phyloP scores from a whole-genome alignment of 2,113 vertebrate genomes.

The Anarhynchus alexandrinus region DNA sequence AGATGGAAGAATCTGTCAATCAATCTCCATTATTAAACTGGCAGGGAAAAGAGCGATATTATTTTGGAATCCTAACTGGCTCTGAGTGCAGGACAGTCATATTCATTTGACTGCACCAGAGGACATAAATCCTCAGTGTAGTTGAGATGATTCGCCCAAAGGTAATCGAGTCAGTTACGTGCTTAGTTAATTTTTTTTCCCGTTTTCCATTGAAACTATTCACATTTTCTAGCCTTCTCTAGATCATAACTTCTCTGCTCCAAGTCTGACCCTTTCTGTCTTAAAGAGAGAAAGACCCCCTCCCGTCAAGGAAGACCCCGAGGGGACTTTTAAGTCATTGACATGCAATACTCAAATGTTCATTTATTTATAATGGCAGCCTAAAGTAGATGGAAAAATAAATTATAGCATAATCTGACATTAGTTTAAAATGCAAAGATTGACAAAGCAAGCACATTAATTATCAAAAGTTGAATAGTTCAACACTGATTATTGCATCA shows the following conservation, averaged over 20 bases:
- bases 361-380: background rate
- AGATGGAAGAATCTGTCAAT: background rate
- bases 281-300: background rate
- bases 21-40: background rate
- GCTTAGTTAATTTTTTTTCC: background rate
- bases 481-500: background rate
- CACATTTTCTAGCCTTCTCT: background rate
- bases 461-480: conserved; percentile 14
- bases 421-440: background rate
- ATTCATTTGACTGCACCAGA: background rate
- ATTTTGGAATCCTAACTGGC: background rate
- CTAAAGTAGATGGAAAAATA: background rate
- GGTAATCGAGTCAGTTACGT: background rate
- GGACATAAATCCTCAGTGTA: background rate
- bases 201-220: background rate
- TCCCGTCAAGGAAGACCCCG: background rate
- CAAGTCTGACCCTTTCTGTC: background rate
- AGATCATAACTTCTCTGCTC: background rate
- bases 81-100: background rate
- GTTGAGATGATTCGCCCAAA: background rate
- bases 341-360: background rate
- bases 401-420: background rate
- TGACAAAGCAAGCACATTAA: background rate
- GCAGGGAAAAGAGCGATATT: background rate
- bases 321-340: background rate